Evolutionary conservation across 2,113 vertebrate species (phyloP).

Genomic region (Larimichthys polyactis): DNA sequence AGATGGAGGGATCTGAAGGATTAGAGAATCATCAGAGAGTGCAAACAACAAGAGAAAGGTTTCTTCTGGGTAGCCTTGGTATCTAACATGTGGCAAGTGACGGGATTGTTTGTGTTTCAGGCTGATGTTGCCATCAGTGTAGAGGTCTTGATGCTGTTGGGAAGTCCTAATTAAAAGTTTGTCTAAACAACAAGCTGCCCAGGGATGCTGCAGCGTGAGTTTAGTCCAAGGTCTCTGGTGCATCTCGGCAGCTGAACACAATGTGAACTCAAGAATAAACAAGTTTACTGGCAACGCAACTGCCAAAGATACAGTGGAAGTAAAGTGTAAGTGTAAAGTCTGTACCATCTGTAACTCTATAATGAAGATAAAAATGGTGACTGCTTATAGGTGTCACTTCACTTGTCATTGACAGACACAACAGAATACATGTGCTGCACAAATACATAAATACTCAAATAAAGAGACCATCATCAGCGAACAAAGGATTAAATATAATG

Average conservation of each 20-base stretch:
- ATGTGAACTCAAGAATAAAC: neutral
- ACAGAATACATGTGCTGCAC: neutral
- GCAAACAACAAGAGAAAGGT: conserved; percentile 51
- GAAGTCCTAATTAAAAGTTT: conserved; percentile 27
- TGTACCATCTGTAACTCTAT: neutral
- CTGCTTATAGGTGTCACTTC: neutral
- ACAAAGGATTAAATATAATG: too few relatives aligned
- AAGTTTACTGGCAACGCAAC: too few relatives aligned
- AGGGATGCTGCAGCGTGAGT: neutral
- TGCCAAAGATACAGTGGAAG: neutral
- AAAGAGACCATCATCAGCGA: neutral
- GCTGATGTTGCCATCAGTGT: conserved; percentile 22
- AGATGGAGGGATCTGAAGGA: conserved; percentile 52
- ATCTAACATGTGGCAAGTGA: neutral
- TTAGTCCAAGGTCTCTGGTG: neutral
- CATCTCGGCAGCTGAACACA: neutral
- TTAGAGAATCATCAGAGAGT: conserved; percentile 62
- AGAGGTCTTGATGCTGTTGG: conserved; percentile 17
- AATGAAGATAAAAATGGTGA: neutral
- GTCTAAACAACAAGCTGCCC: conserved; percentile 25
- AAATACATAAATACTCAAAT: neutral
- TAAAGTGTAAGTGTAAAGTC: too few relatives aligned
- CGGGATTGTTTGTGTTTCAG: conserved; percentile 17
- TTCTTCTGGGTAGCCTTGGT: conserved; percentile 9
- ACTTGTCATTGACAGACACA: neutral